phyloP scores from a whole-genome alignment of 2,888 invertebrate genomes.

The Drosophila rellima region DNA sequence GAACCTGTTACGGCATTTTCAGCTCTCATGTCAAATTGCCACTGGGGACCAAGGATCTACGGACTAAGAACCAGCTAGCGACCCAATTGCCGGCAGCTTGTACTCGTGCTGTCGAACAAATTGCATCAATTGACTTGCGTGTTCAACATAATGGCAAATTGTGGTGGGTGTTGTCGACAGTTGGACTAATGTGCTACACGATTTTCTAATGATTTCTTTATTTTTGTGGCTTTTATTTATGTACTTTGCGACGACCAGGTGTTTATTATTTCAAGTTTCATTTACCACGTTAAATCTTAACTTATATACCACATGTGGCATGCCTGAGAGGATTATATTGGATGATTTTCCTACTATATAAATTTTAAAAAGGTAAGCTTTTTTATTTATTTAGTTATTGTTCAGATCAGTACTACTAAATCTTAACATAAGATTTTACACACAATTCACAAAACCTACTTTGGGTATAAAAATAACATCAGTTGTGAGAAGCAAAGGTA shows the following conservation, averaged over 20 bases:
- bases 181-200: slow-evolving; percentile 74
- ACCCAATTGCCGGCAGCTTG: slow-evolving; percentile 66
- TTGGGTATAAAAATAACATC: background rate
- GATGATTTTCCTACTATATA: no score
- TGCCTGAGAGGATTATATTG: no score
- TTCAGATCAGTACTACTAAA: no score
- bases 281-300: no score
- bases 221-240: slow-evolving; percentile 42
- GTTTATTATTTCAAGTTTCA: slow-evolving; percentile 9
- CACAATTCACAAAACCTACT: no score
- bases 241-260: slow-evolving; percentile 28
- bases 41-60: slow-evolving; percentile 63
- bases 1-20: slow-evolving; percentile 76
- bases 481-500: background rate
- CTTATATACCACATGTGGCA: no score
- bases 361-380: no score
- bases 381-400: no score
- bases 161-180: slow-evolving; percentile 68
- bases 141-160: slow-evolving; percentile 79
- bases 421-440: no score
- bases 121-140: slow-evolving; percentile 83
- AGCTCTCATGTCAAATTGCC: slow-evolving; percentile 72
- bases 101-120: slow-evolving; percentile 72
- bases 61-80: slow-evolving; percentile 29
- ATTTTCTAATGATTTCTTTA: slow-evolving; percentile 78